Evolutionary conservation across 2,888 invertebrate species (phyloP), one percentile per base, ranked within the genome.

Genomic region (Villa cingulata): DNA sequence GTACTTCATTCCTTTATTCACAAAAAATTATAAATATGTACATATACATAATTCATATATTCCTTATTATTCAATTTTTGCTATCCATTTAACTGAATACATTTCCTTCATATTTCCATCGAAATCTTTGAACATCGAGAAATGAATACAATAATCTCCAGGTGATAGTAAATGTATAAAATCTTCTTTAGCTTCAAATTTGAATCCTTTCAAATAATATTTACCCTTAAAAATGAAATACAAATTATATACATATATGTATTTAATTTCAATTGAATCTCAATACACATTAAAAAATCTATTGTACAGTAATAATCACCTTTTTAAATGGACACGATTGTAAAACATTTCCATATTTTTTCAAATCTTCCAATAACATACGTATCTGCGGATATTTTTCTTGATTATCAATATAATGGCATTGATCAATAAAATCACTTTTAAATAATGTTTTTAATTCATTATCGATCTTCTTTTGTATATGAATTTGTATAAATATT

Each of bases 311-410:
- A 23, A 23, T 23, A 23, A 23, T 23, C 12, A 55, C 57, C 43
- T 49, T 48, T 7, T 37, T 46, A 2, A 50, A n/a, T 3, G 52
- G 52, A 40, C 52, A 52, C 12, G 38, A 40, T 19, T 45, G 41
- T n/a, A 52, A 23, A 6, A 52, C 18, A 37, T 52, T 52, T n/a
- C 52, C 52, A 41, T 48, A 44, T 29, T 52, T 48, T 7, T 37
- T 18, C 18, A 52, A 40, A 32, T 52, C 48, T 3, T 48, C 41
- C 5, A 45, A 41, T 19, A 52, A 18, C 17, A 44, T 39, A 14
- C 50, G 50, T 2, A 50, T 32, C 6, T 48, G 39, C 3, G 48
- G 50, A 48, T 50, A 50, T 41, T 50, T 50, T 14, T 44, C 27
- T 14, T 44, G 41, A 42, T 52, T 52, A 12, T 50, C 48, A 14